A percentile compares a stretch with the other conserved stretches of the same genome.
These are phyloP conservation scores for Sebastes taczanowskii DNA, from an alignment of 2,797 vertebrate genomes.

Conservation along the genomic window DNA sequence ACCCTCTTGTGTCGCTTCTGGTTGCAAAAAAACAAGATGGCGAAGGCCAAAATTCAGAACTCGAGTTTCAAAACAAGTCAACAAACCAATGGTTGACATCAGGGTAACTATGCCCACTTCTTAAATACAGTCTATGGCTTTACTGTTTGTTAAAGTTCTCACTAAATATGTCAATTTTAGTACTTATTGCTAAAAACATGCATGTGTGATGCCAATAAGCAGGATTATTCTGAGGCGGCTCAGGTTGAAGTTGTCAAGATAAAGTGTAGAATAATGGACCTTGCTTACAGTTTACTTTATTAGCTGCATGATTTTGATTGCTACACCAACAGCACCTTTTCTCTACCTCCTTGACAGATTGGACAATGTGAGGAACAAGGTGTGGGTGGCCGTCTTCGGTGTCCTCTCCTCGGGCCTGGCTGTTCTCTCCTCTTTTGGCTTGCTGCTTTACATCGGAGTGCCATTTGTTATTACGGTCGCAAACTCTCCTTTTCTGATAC, in stretches of 20 bases:
- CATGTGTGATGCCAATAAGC: neutral
- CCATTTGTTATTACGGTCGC: slow-evolving; percentile 85
- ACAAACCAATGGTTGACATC: too few species aligned
- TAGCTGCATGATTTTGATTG: neutral
- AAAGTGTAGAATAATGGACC: neutral
- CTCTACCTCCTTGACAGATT: slow-evolving; percentile 58
- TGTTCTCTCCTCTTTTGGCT: slow-evolving; percentile 84
- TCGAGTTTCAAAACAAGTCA: too few species aligned
- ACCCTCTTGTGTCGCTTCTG: too few species aligned
- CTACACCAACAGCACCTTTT: neutral
- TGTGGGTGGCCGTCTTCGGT: slow-evolving; percentile 83
- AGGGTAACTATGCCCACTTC: too few species aligned
- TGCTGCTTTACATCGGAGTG: slow-evolving; percentile 82
- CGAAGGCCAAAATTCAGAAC: too few species aligned
- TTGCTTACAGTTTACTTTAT: neutral
- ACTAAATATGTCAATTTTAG: neutral
- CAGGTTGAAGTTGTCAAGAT: neutral
- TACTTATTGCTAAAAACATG: neutral
- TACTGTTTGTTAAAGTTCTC: neutral
- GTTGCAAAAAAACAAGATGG: too few species aligned
- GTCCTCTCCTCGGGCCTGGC: slow-evolving; percentile 83
- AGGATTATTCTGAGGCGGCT: neutral
- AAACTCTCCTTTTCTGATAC: slow-evolving; percentile 87
- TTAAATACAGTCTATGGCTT: too few species aligned
- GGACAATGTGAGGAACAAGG: slow-evolving; percentile 85